Evolutionary conservation across 2,888 invertebrate species (phyloP).

Genomic region (Leucoma salicis): DNA sequence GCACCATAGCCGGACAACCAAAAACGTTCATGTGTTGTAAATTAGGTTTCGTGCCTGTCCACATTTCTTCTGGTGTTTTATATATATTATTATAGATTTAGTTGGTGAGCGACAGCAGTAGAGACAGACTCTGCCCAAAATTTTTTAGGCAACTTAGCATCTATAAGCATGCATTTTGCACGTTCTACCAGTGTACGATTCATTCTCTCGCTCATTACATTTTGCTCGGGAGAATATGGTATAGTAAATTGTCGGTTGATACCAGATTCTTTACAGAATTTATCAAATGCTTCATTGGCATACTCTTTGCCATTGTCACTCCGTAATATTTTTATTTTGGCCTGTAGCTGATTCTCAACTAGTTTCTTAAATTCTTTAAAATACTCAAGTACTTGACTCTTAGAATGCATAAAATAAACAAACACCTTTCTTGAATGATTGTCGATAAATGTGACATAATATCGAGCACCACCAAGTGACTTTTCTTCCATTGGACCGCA

Average conservation of each 20-base stretch:
- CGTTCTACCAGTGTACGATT: neutral
- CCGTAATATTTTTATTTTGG: neutral
- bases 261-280: neutral
- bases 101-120: neutral
- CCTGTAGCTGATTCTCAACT: neutral
- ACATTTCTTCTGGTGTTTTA: neutral
- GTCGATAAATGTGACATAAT: neutral
- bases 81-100: neutral
- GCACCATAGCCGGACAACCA: conserved; percentile 3
- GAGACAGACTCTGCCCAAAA: neutral
- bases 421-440: neutral
- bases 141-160: neutral
- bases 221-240: neutral
- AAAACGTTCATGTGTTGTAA: neutral
- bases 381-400: neutral
- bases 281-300: neutral
- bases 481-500: neutral
- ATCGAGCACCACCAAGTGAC: neutral
- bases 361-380: neutral
- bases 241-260: neutral
- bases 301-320: neutral
- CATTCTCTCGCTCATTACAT: neutral
- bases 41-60: conserved; percentile 4
- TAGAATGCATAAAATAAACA: neutral
- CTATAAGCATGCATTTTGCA: neutral